These are phyloP conservation scores for Indicator indicator DNA, from an alignment of 2,113 vertebrate species.

Conservation along the genomic window DNA sequence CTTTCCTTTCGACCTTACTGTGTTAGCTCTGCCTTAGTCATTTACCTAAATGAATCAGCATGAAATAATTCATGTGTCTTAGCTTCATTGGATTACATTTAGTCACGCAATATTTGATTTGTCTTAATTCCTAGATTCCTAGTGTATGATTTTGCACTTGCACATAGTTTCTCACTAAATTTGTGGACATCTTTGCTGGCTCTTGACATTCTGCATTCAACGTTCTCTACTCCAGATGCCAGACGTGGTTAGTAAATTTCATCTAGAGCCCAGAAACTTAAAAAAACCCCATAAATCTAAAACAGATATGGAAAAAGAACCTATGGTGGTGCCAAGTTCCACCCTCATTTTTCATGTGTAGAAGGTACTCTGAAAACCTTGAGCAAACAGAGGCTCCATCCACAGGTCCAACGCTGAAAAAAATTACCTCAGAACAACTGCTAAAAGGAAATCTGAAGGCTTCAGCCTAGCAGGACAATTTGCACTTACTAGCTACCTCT, in stretches of 20 bases:
- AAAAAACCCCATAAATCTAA: background rate
- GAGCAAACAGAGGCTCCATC: background rate
- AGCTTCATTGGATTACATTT: background rate
- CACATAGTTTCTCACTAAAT: background rate
- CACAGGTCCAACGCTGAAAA: background rate
- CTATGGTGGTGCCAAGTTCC: background rate
- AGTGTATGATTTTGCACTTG: constrained; percentile 7
- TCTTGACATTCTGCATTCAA: constrained; percentile 23
- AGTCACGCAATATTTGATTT: constrained; percentile 35
- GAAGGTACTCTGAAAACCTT: background rate
- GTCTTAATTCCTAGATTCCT: constrained; percentile 34
- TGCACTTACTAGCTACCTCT: background rate
- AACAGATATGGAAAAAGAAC: constrained; percentile 1
- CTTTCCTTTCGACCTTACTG: background rate
- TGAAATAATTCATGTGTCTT: background rate
- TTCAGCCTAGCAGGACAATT: background rate
- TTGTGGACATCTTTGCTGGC: background rate
- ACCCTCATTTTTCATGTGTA: background rate
- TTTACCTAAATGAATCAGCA: background rate
- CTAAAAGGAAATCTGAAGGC: background rate
- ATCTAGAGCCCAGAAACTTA: background rate
- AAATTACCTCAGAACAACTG: background rate
- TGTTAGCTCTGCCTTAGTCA: constrained; percentile 15
- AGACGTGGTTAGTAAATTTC: constrained; percentile 9
- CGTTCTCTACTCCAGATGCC: background rate